Evolutionary conservation across 1,140 invertebrate species (phyloP), one percentile per base, ranked within the genome.

Genomic region (Zaprionus camerounensis): DNA sequence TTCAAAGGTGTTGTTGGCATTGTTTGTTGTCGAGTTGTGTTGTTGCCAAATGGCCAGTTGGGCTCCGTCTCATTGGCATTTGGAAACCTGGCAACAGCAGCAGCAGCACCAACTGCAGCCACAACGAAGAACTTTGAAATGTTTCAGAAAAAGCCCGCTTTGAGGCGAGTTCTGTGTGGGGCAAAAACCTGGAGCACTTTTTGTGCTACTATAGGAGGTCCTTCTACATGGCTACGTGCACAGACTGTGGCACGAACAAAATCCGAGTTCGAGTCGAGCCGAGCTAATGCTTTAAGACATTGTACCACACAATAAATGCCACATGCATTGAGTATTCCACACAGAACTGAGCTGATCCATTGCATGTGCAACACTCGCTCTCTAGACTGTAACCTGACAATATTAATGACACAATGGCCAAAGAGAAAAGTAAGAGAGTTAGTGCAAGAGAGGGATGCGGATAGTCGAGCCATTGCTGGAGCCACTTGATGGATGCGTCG

Each of bases 401-500:
- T 76, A 76, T 76, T 76, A 76, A 76, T 76, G 73, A 61, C 62
- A 71, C 68, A 76, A 76, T 71, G 44, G 61, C 55, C 67, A 58
- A 31, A 46, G 22, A 31, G 20, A 62, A 56, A 70, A 68, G 64
- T 15, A 55, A 62, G 55, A 58, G 59, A 28, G 51, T 55, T 44
- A 70, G 71, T 57, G 56, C 53, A 56, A 66, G 56, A 58, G 56
- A 55, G 56, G 22, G 61, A 17, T 17, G 41, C n/a, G n/a, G 41
- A 17, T 46, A 9, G 41, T 46, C 41, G 13, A 28, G 34, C 4
- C 36, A 46, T 15, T 36, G 46, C 34, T 62, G 28, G 22, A 71
- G 65, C 36, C 68, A 66, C 71, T 79, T 90, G 84, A 88, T 90
- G 81, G 81, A 88, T 88, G 85, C 81, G 74, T 72, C 84, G 75